Base-by-base conservation (phyloP, 2,888 invertebrate species). In the Limnephilus marmoratus region DNA sequence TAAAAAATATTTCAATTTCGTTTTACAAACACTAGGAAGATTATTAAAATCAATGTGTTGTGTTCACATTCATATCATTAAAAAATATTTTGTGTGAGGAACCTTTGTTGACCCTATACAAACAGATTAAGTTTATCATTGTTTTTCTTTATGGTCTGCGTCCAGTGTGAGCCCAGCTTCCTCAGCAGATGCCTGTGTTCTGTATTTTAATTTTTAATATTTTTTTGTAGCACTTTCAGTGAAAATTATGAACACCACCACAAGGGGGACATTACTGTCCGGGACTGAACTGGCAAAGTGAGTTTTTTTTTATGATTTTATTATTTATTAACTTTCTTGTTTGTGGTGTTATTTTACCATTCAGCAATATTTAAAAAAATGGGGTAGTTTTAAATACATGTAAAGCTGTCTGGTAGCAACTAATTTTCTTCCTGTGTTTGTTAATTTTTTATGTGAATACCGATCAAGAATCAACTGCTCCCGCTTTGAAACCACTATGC, bases 281-380 rank as follows among this genome's bases (percentile, higher is more conserved):
- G 98, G 98, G 94, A 97, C 97, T 3, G 95, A 97, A 95, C 95
- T 97, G 92, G 97, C 98, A 93, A 96, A 97, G 98, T 98, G 96
- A 96, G 95, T 95, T 68, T n/a, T 24, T 68, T 68, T 68, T 45
- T 45, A 45, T 1, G 45, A 45, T 45, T 45, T 45, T 45, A 45
- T 45, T 45, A 12, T 45, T 45, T 45, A 45, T 45, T 12, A 45
- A 45, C 45, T 45, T 45, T 45, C 12, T 45, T 45, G 11, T 45
- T 45, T 1, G 45, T 1, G 45, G 49, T 49, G 49, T 15, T 49
- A 49, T 49, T 49, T 49, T 49, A 1, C 13, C 1, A 49, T 49
- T 2, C 45, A 12, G 45, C 45, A 49, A 49, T 2, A 12, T 49
- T 11, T n/a, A 41, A 49, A 49, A 49, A 49, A 49, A 49, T 49